These are phyloP conservation scores for Dorcus hopei DNA, from an alignment of 2,888 invertebrate genomes.

Conservation along the genomic window DNA sequence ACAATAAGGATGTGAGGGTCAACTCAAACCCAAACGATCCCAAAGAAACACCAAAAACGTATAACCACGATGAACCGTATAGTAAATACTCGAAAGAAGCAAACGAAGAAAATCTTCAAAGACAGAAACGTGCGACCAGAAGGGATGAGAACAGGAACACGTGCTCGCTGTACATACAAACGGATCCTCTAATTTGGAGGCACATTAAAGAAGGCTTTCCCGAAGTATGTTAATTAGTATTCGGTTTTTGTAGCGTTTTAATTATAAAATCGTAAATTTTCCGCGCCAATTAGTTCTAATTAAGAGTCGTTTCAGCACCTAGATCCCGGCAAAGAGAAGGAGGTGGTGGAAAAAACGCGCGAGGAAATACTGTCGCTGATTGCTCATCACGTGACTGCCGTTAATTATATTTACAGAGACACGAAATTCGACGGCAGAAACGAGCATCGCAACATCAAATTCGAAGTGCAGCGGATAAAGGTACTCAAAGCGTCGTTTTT, in stretches of 20 bases:
- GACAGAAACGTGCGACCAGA: slow-evolving; percentile 55
- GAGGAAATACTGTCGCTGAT: slow-evolving; percentile 97
- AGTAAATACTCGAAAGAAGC: slow-evolving; percentile 79
- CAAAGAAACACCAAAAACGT: slow-evolving; percentile 19
- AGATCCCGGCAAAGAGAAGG: slow-evolving; percentile 64
- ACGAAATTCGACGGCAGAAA: slow-evolving; percentile 90
- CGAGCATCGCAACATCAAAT: slow-evolving; percentile 91
- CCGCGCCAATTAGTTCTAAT: background rate
- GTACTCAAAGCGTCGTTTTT: slow-evolving; percentile 41
- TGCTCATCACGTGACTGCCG: slow-evolving; percentile 97
- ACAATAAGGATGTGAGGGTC: slow-evolving; percentile 3
- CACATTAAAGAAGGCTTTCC: slow-evolving; percentile 82
- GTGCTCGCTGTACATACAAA: slow-evolving; percentile 95
- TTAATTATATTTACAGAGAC: slow-evolving; percentile 94
- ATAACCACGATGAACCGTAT: slow-evolving; percentile 52
- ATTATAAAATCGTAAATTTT: background rate
- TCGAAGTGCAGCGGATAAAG: slow-evolving; percentile 89
- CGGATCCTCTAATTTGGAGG: slow-evolving; percentile 96
- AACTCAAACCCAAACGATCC: slow-evolving; percentile 6
- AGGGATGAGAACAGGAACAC: slow-evolving; percentile 79
- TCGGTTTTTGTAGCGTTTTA: background rate
- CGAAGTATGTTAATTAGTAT: slow-evolving; percentile 59
- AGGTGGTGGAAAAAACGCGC: slow-evolving; percentile 82
- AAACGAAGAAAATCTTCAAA: slow-evolving; percentile 51
- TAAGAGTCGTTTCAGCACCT: slow-evolving; percentile 57